Conservation (phyloP, 2,113 vertebrate genomes). For the Acrocephalus kingi region DNA sequence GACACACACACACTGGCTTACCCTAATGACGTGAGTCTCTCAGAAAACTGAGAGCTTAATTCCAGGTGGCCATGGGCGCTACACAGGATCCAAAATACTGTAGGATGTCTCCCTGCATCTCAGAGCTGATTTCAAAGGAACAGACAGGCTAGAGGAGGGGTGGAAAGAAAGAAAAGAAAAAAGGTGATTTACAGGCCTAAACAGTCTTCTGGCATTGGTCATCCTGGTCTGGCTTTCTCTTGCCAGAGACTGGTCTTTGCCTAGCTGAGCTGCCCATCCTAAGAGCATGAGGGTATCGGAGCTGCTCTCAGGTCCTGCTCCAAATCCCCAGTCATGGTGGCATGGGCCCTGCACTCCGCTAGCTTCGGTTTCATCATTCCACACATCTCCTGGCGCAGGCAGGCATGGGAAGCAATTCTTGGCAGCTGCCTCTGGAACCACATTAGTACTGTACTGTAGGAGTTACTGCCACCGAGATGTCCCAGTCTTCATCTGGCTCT, state of each 20-base stretch:
- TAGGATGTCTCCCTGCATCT: not conserved
- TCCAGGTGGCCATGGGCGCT: not conserved
- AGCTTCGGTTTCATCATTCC: constrained; percentile 18
- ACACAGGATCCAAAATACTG: not conserved
- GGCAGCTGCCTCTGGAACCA: constrained; percentile 15
- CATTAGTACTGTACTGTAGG: not conserved
- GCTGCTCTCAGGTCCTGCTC: not conserved
- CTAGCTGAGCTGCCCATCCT: not conserved
- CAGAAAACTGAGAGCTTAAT: not conserved
- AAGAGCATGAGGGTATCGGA: not conserved
- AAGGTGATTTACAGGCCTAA: not conserved
- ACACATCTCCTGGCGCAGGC: not conserved
- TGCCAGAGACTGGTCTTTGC: not conserved
- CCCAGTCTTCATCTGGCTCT: not conserved
- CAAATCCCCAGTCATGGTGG: fast-evolving
- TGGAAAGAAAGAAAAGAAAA: not conserved
- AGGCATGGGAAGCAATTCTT: constrained; percentile 42
- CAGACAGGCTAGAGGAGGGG: not conserved
- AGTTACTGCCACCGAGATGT: not conserved
- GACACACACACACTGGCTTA: not conserved
- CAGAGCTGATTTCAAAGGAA: not conserved
- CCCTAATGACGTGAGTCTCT: not conserved
- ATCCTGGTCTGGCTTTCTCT: not conserved
- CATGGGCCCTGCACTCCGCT: not conserved
- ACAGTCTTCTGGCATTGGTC: not conserved